Conservation (phyloP, 92 coral and sea anemone species). For the Porites rus region DNA sequence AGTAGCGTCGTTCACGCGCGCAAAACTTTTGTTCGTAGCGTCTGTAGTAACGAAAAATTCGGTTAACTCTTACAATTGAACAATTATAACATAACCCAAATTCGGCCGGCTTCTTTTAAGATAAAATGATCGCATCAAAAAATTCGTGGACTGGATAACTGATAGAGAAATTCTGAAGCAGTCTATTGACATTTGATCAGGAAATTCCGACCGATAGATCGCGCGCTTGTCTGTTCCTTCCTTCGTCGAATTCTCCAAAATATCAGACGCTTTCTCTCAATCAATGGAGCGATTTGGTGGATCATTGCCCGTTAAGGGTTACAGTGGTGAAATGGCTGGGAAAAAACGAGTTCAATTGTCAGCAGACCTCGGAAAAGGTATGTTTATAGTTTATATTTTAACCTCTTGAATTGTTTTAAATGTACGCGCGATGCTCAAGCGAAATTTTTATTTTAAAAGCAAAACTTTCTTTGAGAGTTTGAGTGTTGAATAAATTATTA, state of each 20-base stretch:
- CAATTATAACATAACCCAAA: not conserved
- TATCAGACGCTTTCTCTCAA: slow-evolving; percentile 18
- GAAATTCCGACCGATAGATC: not conserved
- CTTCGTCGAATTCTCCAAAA: slow-evolving; percentile 10
- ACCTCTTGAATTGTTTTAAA: not conserved
- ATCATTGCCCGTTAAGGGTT: slow-evolving; percentile 69
- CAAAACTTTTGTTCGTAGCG: slow-evolving; percentile 64
- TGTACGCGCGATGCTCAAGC: not conserved
- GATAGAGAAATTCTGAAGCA: not conserved
- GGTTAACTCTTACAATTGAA: slow-evolving; percentile 24
- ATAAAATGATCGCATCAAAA: not conserved
- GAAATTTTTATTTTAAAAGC: not conserved
- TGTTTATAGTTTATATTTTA: too few relatives aligned
- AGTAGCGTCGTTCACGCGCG: slow-evolving; percentile 92
- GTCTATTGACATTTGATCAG: not conserved
- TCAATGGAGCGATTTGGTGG: slow-evolving; percentile 85
- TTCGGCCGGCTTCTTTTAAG: not conserved
- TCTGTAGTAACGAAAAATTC: slow-evolving; percentile 88
- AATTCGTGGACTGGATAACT: not conserved
- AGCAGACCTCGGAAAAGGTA: slow-evolving; percentile 77
- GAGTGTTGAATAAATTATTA: not conserved
- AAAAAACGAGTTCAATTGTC: slow-evolving; percentile 84
- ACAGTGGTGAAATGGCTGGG: slow-evolving; percentile 70
- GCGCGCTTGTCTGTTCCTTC: not conserved
- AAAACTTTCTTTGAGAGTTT: not conserved